Base-by-base conservation (phyloP, 1,140 invertebrate genomes). In the Euwallacea fornicatus region DNA sequence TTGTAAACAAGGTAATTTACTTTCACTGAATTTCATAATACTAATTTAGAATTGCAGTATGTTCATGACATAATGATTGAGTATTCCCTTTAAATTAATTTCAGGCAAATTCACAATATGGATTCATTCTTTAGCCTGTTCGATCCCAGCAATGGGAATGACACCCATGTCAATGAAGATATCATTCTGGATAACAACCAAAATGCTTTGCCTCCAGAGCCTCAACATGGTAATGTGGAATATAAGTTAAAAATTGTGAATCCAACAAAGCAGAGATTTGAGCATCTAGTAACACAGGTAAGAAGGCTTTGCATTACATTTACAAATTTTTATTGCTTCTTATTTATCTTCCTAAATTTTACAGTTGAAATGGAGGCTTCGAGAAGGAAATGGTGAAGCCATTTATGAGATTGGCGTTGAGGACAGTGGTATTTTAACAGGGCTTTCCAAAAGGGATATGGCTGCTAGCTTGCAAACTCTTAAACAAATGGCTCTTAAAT, bases 381-480 rank as follows among this genome's bases (percentile, higher is more conserved):
- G 91, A 0, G 93, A 95, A 78, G 94, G 94, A 10, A 90, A 93
- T 65, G 97, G 97, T 7, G 94, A 96, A 82, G 96, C 96, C 0
- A 94, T 98, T 74, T 99, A 99, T 84, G 94, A 97, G 84, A 94
- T 98, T 60, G 96, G 96, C 0, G 96, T 98, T 0, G 93, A 95
- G 70, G 97, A 98, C 82, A 95, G 92, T 82, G 97, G 97, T 0
- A 85, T 89, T 41, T 81, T 98, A 72, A 87, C 91, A 9, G 96
- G 96, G 7, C 84, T 98, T 7, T 87, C 88, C 9, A 86, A 88
- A 64, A 83, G 88, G 10, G 94, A 97, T 62, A 91, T 98, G 86
- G 86, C 88, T 42, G 89, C 89, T 6, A 96, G 93, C 41, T 82
- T 98, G 56, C 85, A 88, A 58, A 95, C 95, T 0, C 83, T 98